A percentile compares a stretch with the other conserved stretches of the same genome.
phyloP scores from a whole-genome alignment of 2,113 vertebrate genomes.

The Toxotes jaculatrix region DNA sequence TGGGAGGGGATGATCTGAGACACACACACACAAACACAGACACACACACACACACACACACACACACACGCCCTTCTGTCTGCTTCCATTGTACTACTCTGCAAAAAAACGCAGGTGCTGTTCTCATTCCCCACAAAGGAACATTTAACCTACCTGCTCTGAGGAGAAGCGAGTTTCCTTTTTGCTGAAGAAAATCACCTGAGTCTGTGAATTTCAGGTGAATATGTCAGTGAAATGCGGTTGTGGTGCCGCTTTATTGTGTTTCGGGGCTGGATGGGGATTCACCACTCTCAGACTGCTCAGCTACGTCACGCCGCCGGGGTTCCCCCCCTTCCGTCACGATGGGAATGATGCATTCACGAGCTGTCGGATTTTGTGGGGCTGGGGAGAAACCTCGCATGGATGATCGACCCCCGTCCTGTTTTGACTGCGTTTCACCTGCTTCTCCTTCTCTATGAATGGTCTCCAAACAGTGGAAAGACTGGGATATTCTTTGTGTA shows the following conservation, averaged over 20 bases:
- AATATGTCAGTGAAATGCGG: too few species aligned
- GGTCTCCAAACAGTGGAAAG: not conserved
- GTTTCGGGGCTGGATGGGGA: constrained; percentile 58
- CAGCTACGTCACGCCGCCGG: constrained; percentile 69
- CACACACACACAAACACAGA: too few species aligned
- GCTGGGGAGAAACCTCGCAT: accelerated
- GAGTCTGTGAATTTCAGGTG: not conserved
- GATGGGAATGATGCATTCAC: constrained; percentile 42
- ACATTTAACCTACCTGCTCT: not conserved
- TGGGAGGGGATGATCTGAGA: not conserved
- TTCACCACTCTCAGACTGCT: constrained; percentile 57
- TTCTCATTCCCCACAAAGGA: not conserved
- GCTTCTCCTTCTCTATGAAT: not conserved
- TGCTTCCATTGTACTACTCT: not conserved
- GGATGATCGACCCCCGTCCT: too few species aligned
- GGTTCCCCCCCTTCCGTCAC: constrained; percentile 68
- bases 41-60: not conserved
- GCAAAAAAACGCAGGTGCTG: not conserved
- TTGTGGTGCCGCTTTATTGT: not conserved
- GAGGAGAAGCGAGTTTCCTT: not conserved
- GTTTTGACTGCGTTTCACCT: not conserved
- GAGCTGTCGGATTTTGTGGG: not conserved
- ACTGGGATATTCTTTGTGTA: not conserved
- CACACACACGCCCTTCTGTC: not conserved
- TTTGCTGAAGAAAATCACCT: not conserved